Evolutionary conservation across 2,888 invertebrate genomes (phyloP).

Genomic region (Catocala fraxini): DNA sequence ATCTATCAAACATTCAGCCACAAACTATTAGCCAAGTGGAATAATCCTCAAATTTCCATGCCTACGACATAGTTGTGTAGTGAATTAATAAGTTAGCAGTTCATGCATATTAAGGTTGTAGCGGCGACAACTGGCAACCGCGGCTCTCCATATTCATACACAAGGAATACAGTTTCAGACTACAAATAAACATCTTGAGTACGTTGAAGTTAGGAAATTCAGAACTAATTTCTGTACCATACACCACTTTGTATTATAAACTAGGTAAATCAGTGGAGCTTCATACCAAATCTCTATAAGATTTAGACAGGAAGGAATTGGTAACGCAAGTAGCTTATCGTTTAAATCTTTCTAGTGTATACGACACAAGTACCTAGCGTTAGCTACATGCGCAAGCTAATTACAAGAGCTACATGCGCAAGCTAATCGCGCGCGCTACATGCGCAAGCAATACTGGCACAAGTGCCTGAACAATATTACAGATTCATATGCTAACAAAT

Average conservation of each 20-base stretch:
- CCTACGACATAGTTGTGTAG: slow-evolving; percentile 61
- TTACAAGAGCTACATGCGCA: no score
- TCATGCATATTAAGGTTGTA: slow-evolving; percentile 74
- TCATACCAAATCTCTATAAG: no score
- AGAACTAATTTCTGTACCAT: slow-evolving; percentile 3
- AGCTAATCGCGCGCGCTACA: no score
- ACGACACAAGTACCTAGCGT: no score
- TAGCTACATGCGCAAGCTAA: no score
- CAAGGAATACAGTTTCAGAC: slow-evolving; percentile 37
- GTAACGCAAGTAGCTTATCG: no score
- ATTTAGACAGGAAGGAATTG: no score
- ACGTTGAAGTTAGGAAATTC: slow-evolving; percentile 16
- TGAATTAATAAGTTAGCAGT: slow-evolving; percentile 75
- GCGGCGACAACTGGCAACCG: slow-evolving; percentile 64
- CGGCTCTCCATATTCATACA: slow-evolving; percentile 71
- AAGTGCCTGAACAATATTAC: no score
- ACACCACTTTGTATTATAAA: background rate
- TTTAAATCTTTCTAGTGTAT: no score
- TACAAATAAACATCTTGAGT: slow-evolving; percentile 36
- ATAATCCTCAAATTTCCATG: slow-evolving; percentile 36
- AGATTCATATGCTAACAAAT: no score
- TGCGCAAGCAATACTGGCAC: no score
- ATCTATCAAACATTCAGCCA: background rate
- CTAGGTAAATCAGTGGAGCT: background rate
- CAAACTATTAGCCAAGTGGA: background rate